Base-by-base conservation (phyloP, 2,797 vertebrate species). In the Gymnoscopelus microlampas region DNA sequence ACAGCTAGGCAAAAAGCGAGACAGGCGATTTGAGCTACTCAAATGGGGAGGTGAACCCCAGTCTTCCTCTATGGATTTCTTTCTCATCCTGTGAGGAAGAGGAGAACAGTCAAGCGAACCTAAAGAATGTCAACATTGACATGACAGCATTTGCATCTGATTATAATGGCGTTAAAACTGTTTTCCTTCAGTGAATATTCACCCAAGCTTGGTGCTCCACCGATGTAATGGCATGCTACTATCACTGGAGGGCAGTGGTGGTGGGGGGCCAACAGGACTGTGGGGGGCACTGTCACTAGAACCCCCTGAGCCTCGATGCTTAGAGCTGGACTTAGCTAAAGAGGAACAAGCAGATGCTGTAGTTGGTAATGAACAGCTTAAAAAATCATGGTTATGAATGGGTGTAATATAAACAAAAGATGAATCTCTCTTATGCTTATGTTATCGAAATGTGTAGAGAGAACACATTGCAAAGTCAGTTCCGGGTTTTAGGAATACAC, bases 1-100 rank as follows among this genome's bases (percentile, higher is more conserved):
- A 97, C 96, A 95, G 73, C 92, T 96, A 0, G 95, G 95, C 58
- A 97, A 90, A 83, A 96, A 97, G 1, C 95, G 87, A 3, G 96
- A 97, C 35, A 96, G 92, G 15, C 96, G 95, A 75, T 95, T 93
- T 49, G 94, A 93, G 53, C 73, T 81, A 3, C 81, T 67, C 61
- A 88, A 85, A 67, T 62, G 81, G 60, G 83, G 78, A 63, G 75
- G 76, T 35, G 73, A 68, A 63, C 67, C 29, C 59, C 68, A 44
- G 66, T 92, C 91, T 53, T 95, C 94, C 74, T 95, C 91, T 11
- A 92, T 81, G 14, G 93, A 94, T 82, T 91, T 90, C 80, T 94
- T 94, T 71, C 91, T 84, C 85, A 92, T 90, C 69, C 93, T 94
- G 83, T 63, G 26, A 60, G 79, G 24, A 83, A 63, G 9, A 65